Evolutionary conservation across 64 coral and sea anemone species (phyloP), one percentile per base, ranked within the genome.

Genomic region (Orbicella faveolata): DNA sequence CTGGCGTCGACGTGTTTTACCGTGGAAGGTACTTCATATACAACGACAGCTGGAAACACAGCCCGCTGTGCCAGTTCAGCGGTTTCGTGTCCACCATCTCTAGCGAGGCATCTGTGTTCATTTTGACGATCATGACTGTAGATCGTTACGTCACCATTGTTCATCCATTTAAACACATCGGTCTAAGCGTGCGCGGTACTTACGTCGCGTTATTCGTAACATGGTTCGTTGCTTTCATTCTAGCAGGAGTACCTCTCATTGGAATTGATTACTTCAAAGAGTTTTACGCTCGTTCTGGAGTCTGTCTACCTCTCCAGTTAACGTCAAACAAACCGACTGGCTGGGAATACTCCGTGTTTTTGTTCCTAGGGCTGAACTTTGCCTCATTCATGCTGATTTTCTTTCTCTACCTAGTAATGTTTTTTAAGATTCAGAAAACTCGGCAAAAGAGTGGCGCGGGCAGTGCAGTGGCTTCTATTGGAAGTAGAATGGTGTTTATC

Each of bases 331-430:
- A 91, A 75, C 95, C 95, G 7, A 75, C 75, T 23, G 95, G 95
- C 23, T 97, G 95, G 95, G 88, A 97, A 25, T 97, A 97, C 25
- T 97, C 95, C 1, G 95, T 97, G 1, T 97, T 97, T 86, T 15
- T 97, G 33, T 97, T 97, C 63, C 83, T 97, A 34, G 95, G 78
- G 10, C 77, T 96, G 19, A 96, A 96, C 73, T 82, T 96, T 66
- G 44, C 87, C 34, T 96, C 95, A 3, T 93, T 96, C 30, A 87
- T 93, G 36, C 78, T 87, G 39, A 93, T 96, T 55, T 93, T 96
- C 75, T 19, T 88, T 41, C 76, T 96, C 17, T 96, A 96, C 36
- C 69, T 96, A 21, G 75, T 96, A 21, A 96, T 96, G 95, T 96
- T 96, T 37, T 83, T 83, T 11, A 96, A 89, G 25, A 96, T 96